Base-by-base conservation (phyloP, 2,113 vertebrate genomes). In the Formicarius rufipectus region DNA sequence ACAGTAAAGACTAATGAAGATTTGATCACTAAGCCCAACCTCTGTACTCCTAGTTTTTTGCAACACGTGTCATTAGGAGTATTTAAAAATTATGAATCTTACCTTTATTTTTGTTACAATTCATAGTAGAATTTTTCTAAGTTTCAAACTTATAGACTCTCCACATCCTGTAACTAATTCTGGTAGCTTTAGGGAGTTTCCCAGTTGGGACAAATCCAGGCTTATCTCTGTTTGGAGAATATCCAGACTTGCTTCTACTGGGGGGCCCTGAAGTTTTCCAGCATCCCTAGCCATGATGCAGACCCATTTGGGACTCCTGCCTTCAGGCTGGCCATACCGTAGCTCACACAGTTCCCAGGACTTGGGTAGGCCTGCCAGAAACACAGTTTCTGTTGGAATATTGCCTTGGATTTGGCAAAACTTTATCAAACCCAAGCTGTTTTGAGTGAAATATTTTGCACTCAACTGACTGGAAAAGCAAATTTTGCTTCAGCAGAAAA, bases 141-240 rank as follows among this genome's bases (percentile, higher is more conserved):
- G 66, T 88, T 96, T 93, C 62, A 56, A 68, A 50, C 12, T 69
- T 91, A 37, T 31, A 93, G 58, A 24, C 31, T 76, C 45, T 64
- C 31, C 20, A 53, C 28, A 84, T 92, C 31, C 55, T 85, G 63
- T 81, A 92, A 84, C 90, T 88, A 88, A 86, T 86, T 94, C 95
- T 92, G 72, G 92, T 95, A 97, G 83, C 96, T 95, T 94, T 84
- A 95, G 83, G 83, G 92, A 95, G 91, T 95, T 97, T 77, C 88
- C 80, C 59, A 86, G 35, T 64, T 96, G 92, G 80, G 92, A 86
- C 18, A 90, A 81, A 93, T 95, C 68, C 94, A 97, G 83, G 55
- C 47, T 95, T 60, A 81, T 97, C 86, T 92, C 90, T 92, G n/a
- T 76, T 49, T 95, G 95, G 95, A 96, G 21, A 17, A 55, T 62